Base-by-base conservation (phyloP, 2,888 invertebrate species). In the Galeruca laticollis region DNA sequence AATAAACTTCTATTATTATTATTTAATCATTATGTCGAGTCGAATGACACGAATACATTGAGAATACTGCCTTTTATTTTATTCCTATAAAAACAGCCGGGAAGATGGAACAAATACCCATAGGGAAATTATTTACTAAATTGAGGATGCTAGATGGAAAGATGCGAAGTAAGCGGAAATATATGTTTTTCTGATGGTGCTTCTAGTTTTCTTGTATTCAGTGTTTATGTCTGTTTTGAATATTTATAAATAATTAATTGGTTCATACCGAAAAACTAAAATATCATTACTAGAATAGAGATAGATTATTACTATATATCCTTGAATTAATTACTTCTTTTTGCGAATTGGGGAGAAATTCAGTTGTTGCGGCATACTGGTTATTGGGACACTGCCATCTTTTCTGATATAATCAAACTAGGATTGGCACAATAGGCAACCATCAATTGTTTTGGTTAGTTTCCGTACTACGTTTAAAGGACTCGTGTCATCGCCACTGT, bases 51-150 rank as follows among this genome's bases (percentile, higher is more conserved):
- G 31, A 33, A 56, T 35, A 18, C 35, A n/a, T 13, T 56, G 26
- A 31, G n/a, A 31, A 15, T 15, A 56, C 15, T n/a, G 26, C 18
- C 5, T 59, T 37, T 20, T 59, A 18, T 59, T 59, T 59, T 11
- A 57, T 57, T 33, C 37, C 35, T 57, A n/a, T 18, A 20, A 59
- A 59, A 59, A 59, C 40, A 59, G 37, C 13, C 8, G 18, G 37
- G 2, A 37, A 59, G 59, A 59, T 59, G 37, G 37, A 59, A 59
- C 37, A 59, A 59, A 40, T 21, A 59, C 37, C 59, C 40, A 40
- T 13, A 37, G 59, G 37, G 37, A 59, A 59, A 59, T 59, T 59
- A 59, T 59, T 59, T 59, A 33, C 52, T n/a, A 13, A 59, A 40
- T 59, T 37, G 59, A 37, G 37, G 31, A 59, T 40, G 37, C 18